Base-by-base conservation (phyloP, 2,797 vertebrate species). In the Cirrhinus mrigala region DNA sequence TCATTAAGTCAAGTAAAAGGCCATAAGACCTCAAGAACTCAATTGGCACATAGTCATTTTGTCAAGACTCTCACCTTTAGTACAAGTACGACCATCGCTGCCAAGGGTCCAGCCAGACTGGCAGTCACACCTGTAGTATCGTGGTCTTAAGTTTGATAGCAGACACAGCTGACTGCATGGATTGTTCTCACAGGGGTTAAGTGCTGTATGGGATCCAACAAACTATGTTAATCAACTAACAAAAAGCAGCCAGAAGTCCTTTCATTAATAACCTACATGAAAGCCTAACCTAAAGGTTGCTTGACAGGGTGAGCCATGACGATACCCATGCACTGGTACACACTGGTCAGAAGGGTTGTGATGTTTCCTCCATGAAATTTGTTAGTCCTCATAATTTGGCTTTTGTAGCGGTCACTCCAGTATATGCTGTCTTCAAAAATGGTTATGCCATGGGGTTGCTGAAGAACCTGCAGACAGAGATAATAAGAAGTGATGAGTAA, bases 351-450 rank as follows among this genome's bases (percentile, higher is more conserved):
- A 86, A 97, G 88, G 68, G 94, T 92, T 54, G 96, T 96, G 87
- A 97, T 90, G 92, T 99, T 98, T 68, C 95, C 94, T 40, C 98
- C 97, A 14, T 98, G 96, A 95, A 97, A 99, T 87, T 98, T 99
- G 92, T 98, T 98, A 20, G 96, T 97, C 33, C 91, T 95, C 91
- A 98, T 95, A 78, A 99, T 96, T 81, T 92, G 92, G 76, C 94
- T 94, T 75, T 94, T 97, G 78, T 94, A 93, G 15, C 93, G 95
- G 73, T 99, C 97, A 3, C 95, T 97, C 98, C 98, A 99, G 92
- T 96, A 99, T 83, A 99, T 86, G 46, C 89, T 93, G 90, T 99
- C 97, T 90, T 99, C 98, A 66, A 99, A 99, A 60, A 99, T 27
- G n/a, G 97, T 96, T 87, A 99, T 92, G 20, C 94, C 93, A 14